Evolutionary conservation across 2,797 vertebrate genomes (phyloP), one percentile per base, ranked within the genome.

Genomic region (Cyprinodon diabolis): DNA sequence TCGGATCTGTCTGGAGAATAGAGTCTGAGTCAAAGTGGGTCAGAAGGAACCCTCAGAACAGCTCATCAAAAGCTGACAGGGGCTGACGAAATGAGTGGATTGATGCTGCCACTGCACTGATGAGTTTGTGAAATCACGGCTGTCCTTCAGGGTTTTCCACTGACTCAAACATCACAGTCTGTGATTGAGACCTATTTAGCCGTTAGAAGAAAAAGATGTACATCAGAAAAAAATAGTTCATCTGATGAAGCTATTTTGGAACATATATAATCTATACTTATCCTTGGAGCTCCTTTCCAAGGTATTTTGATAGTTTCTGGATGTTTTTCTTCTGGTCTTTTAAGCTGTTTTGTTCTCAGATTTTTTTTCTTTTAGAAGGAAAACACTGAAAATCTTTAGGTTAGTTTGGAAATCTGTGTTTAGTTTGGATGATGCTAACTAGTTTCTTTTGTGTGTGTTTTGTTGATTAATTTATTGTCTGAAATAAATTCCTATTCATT

Each of bases 1-100:
- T 71, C 71, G 81, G 66, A 80, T 69, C 73, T 76, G 79, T 86
- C 73, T 84, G 79, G 60, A 48, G 81, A 72, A 43, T 37, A 66
- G 79, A 75, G 55, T 12, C 5, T 5, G 67, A 75, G 58, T 17
- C 71, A 74, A 90, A 86, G 1, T 83, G 83, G 89, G 85, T 87
- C 84, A 4, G 76, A 76, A 70, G 69, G 77, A 71, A 74, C 57
- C 25, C 74, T 75, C 15, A 6, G 79, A 78, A 71, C 68, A 70
- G 83, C 86, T 82, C 80, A 80, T 86, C 78, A 78, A 71, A 75
- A 72, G 68, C 76, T 23, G 79, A 77, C 35, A 0, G 69, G 68
- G 77, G 35, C 30, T 77, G 54, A 69, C 57, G 67, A 70, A 63
- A 75, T 5, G 65, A 81, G 72, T 15, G 74, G 74, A 68, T 48